Conservation (phyloP, 2,797 vertebrate species). For the Periparus ater region DNA sequence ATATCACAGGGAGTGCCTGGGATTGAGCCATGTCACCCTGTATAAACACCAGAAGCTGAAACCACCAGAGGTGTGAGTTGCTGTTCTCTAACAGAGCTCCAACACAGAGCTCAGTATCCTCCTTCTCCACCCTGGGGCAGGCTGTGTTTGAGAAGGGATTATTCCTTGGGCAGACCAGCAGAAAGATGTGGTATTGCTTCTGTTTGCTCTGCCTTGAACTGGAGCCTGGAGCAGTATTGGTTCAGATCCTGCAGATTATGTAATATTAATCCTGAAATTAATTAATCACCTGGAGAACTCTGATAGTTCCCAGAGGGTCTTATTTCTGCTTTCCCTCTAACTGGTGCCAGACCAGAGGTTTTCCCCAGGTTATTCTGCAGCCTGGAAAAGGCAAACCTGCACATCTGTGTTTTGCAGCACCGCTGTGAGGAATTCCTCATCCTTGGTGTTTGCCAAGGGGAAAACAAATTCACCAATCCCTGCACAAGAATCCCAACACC, state of each 20-base stretch:
- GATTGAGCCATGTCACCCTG: not conserved
- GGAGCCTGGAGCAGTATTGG: not conserved
- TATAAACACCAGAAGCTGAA: not conserved
- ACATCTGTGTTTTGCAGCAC: not conserved
- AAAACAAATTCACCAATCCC: not conserved
- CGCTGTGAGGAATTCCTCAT: not conserved
- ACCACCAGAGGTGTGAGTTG: not conserved
- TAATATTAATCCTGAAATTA: not conserved
- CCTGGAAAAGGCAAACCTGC: not conserved
- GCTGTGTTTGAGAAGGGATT: not conserved
- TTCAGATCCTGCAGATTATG: not conserved
- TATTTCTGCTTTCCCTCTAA: not conserved
- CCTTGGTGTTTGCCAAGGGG: not conserved
- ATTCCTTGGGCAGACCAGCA: not conserved
- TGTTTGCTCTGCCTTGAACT: not conserved
- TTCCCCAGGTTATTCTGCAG: not conserved
- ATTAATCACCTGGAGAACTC: not conserved
- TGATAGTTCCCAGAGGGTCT: not conserved
- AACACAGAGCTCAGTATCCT: not conserved
- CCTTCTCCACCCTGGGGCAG: not conserved
- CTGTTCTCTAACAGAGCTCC: not conserved
- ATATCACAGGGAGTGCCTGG: not conserved
- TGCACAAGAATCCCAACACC: fast-evolving
- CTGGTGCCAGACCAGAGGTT: not conserved
- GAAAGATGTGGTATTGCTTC: not conserved